Conservation (phyloP, 1,140 invertebrate species). For the Achatina immaculata region DNA sequence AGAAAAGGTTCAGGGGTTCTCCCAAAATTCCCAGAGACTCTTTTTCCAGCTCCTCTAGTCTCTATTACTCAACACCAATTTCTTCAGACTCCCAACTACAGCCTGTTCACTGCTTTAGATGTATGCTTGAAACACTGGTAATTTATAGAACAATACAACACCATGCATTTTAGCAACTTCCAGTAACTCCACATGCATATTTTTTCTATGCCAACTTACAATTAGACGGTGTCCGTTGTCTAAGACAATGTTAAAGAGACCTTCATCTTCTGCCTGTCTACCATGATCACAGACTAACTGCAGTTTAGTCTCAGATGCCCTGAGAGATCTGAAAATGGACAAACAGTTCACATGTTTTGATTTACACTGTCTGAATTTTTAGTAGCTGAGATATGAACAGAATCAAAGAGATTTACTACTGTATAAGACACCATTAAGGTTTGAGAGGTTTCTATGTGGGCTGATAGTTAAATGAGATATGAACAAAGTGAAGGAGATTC, state of each 20-base stretch:
- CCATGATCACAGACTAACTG: background rate
- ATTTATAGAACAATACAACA: background rate
- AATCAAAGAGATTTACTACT: background rate
- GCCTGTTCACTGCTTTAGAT: background rate
- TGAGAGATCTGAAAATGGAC: background rate
- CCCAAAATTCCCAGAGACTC: background rate
- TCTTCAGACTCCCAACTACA: background rate
- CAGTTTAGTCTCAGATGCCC: background rate
- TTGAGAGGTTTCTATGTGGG: no score
- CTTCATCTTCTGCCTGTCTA: background rate
- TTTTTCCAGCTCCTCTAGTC: background rate
- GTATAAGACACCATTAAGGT: no score
- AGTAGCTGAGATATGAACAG: background rate
- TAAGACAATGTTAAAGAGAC: background rate
- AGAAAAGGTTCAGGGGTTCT: background rate
- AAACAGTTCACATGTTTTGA: background rate
- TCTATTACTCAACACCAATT: background rate
- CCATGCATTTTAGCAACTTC: background rate
- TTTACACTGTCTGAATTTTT: background rate
- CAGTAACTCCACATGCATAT: background rate
- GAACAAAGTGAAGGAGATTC: background rate
- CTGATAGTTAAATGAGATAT: no score
- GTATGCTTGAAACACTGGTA: background rate
- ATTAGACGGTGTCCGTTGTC: background rate
- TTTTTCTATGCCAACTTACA: background rate